Base-by-base conservation (phyloP, 2,888 invertebrate species). In the Rhagophthalmus giganteus region DNA sequence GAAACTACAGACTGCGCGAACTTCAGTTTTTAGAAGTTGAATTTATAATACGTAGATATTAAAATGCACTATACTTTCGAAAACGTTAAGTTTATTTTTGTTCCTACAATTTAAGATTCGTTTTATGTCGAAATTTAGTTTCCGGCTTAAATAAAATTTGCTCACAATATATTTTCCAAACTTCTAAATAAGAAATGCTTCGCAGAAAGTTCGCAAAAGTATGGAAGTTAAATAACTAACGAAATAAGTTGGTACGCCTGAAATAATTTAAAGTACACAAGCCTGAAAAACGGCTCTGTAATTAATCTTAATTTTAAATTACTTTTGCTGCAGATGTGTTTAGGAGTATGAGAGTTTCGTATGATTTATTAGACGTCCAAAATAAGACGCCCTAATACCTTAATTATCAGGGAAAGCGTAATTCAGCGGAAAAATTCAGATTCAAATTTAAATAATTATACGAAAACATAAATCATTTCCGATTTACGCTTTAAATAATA, bases 291-390 rank as follows among this genome's bases (percentile, higher is more conserved):
- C 68, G 66, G 63, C 61, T 61, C 41, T 57, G 67, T 68, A 69
- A 73, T 72, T 71, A 71, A 73, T 72, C 71, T 71, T 69, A 71
- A 72, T 72, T 72, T 71, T 69, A 69, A 69, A 71, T 69, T 67
- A 69, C 66, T 66, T 60, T 60, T 62, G 55, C 55, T 55, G 35
- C 55, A 55, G 55, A 55, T 55, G 55, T 47, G 48, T 47, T 54
- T 54, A 54, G 34, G 42, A 44, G 33, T 47, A 42, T 15, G 37
- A 48, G 46, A 41, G 41, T 53, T 53, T 53, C 30, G 40, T 47
- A 53, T 53, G 53, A 53, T 53, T 53, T 53, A 53, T 53, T 53
- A 53, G 47, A 34, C 53, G 42, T 48, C 40, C 47, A 48, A 42
- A 47, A 48, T 42, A 46, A 49, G 48, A 48, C 40, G 41, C 27